Base-by-base conservation (phyloP, 1,140 invertebrate genomes). In the Cylas formicarius region DNA sequence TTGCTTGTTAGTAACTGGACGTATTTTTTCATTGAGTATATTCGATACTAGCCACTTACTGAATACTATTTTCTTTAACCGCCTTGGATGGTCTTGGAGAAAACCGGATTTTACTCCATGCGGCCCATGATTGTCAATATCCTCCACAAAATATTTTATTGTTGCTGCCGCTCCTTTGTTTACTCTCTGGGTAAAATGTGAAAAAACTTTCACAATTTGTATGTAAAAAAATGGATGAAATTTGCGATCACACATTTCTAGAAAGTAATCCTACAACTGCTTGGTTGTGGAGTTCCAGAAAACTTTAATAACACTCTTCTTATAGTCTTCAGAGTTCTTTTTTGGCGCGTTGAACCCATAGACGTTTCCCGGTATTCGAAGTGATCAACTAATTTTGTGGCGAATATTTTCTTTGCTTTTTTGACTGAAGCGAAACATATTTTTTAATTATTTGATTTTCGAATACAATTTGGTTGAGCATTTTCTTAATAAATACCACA, bases 121-220 rank as follows among this genome's bases (percentile, higher is more conserved):
- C 40, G 17, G 9, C 40, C 28, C 26, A 11, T 19, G 4, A 41
- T 34, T 36, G 22, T 45, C 43, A 8, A 31, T 29, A 31, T 46
- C 36, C 4, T 46, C 44, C 8, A 29, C 23, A 46, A 46, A 46
- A 46, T 41, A 46, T 13, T 46, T 28, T 2, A 41, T 18, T 5
- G 10, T 4, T 26, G 36, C 36, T 41, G 26, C 13, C 3, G 22
- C 22, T 20, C 13, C 37, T 2, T 42, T 27, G 0, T 21, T 35
- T 42, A 35, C 42, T 39, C 35, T 24, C 43, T 43, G 46, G 17
- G 27, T 33, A 22, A 50, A 39, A 50, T 40, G 22, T 45, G 42
- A 45, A 39, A 45, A 21, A 50, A 44, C 34, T 50, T 45, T 14
- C 21, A 11, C 23, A 18, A n/a, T 40, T 13, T 32, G 20, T 7